Base-by-base conservation (phyloP, 2,888 invertebrate species). In the Hirtodrosophila confusa region DNA sequence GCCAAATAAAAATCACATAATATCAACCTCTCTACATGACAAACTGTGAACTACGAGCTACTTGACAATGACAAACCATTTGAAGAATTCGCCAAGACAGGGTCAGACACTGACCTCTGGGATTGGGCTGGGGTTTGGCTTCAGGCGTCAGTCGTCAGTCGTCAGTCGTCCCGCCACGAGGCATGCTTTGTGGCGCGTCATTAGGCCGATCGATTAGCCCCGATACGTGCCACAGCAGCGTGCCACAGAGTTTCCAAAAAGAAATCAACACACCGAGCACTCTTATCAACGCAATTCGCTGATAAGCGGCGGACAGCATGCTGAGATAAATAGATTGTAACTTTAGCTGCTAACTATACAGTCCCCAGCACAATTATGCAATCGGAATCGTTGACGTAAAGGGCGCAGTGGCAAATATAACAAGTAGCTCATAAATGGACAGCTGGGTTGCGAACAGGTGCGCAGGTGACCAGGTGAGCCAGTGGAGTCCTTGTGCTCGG, bases 271-370 rank as follows among this genome's bases (percentile, higher is more conserved):
- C 40, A 40, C 27, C 49, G 35, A 36, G 45, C 7, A 23, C 35
- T 11, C 51, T 80, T 80, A 86, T 82, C 78, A 65, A 63, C 57
- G 0, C 2, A 9, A 47, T 33, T 40, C 24, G 27, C 24, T 53
- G 84, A 77, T 80, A 73, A 83, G 62, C 50, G 61, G 62, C 54
- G 69, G 66, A 61, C 53, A 45, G 10, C 53, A 11, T 31, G 55
- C 29, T 65, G 58, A 72, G 58, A 61, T 57, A 67, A 54, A 51
- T 48, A 41, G 45, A 72, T 43, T 49, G 41, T 56, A 56, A 50
- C n/a, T 35, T 8, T 6, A 31, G 31, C 4, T 31, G 6, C 17
- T 17, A 27, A 27, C 27, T 8, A 8, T 6, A 31, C 31, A 31
- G 31, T 31, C 3, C 10, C 0, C 29, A 37, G 9, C 10, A 11